Conservation (phyloP, 2,797 vertebrate species). For the Intellagama lesueurii region DNA sequence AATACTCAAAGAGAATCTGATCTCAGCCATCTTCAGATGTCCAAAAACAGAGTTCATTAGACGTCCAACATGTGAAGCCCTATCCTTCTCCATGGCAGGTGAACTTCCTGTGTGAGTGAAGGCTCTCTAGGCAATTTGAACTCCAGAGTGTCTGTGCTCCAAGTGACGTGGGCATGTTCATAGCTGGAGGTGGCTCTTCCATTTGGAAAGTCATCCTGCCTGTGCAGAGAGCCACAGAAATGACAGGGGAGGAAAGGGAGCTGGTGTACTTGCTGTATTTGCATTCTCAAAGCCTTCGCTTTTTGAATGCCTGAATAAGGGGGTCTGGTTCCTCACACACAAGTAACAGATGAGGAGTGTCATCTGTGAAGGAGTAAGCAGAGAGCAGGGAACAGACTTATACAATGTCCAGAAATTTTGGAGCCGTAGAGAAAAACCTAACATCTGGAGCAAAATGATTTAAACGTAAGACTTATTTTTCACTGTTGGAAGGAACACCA, state of each 20-base stretch:
- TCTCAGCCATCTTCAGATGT: not conserved
- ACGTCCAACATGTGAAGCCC: too few species aligned
- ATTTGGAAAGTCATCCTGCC: not conserved
- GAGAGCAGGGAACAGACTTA: not conserved
- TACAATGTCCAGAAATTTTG: not conserved
- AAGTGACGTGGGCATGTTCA: not conserved
- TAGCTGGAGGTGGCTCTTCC: not conserved
- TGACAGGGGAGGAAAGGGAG: not conserved
- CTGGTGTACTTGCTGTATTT: not conserved
- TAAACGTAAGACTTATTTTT: too few species aligned
- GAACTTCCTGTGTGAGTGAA: not conserved
- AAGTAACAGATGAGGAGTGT: not conserved
- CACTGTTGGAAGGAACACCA: not conserved
- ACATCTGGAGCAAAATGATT: not conserved
- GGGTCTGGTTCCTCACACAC: not conserved
- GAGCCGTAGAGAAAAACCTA: not conserved
- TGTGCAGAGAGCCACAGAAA: not conserved
- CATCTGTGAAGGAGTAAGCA: not conserved
- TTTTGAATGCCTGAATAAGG: not conserved
- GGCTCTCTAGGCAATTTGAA: too few species aligned
- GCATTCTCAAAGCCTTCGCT: not conserved
- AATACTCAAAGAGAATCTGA: not conserved
- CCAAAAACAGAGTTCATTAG: not conserved
- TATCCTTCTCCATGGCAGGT: not conserved
- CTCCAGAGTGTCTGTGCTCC: not conserved